phyloP scores from a whole-genome alignment of 2,888 invertebrate genomes.

The Aporophyla lueneburgensis region DNA sequence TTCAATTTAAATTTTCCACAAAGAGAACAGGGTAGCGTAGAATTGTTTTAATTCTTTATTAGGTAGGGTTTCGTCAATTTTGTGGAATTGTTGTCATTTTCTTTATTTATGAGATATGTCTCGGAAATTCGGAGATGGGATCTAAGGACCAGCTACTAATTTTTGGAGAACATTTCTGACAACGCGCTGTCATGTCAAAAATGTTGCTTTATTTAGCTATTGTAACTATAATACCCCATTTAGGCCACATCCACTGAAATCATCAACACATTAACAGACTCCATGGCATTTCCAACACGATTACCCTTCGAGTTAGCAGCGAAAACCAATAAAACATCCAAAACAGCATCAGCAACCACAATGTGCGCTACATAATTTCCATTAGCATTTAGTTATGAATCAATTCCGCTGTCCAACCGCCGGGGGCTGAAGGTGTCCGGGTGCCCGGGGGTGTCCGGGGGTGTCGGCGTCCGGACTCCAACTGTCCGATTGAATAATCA shows the following conservation, averaged over 20 bases:
- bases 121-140: neutral
- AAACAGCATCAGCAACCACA: conserved; percentile 39
- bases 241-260: conserved; percentile 8
- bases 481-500: conserved; percentile 88
- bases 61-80: conserved; percentile 21
- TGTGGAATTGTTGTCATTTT: neutral
- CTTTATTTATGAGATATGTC: conserved; percentile 6
- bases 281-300: conserved; percentile 24
- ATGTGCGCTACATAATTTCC: conserved; percentile 76
- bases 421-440: conserved; percentile 20
- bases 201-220: too few relatives aligned
- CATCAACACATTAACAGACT: conserved; percentile 17
- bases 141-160: neutral
- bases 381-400: conserved; percentile 85
- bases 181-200: neutral
- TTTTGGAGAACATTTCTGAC: neutral
- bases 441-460: conserved; percentile 33
- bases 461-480: conserved; percentile 70
- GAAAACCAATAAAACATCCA: conserved; percentile 31
- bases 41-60: conserved; percentile 44
- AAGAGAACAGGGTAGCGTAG: conserved; percentile 29
- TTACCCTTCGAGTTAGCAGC: conserved; percentile 12
- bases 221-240: neutral
- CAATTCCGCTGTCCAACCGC: conserved; percentile 80
- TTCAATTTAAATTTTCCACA: conserved; percentile 53